Percentiles rank a stretch among this genome's conserved stretches.
Evolutionary conservation across 1,140 invertebrate genomes (phyloP).

Genomic region (Nasonia vitripennis): DNA sequence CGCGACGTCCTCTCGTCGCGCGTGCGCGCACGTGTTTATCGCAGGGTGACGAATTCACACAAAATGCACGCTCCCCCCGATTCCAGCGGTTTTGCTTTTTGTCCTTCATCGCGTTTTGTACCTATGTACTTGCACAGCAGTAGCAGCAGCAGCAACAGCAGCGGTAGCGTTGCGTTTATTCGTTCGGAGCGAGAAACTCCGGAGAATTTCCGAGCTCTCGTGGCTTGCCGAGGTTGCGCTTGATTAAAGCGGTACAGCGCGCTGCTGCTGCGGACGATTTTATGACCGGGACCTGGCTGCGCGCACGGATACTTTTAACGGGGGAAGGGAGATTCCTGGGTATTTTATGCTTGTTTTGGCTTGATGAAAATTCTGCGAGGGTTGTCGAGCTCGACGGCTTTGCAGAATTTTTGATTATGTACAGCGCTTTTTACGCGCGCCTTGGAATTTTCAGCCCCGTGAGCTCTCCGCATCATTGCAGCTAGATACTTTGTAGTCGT

Average conservation of each 20-base stretch:
- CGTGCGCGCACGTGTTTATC: not conserved
- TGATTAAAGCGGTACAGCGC: conserved; percentile 12
- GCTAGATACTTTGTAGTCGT: no score
- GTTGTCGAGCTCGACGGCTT: not conserved
- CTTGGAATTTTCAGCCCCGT: not conserved
- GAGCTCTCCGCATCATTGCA: not conserved
- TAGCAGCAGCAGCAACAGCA: no score
- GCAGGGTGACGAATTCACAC: not conserved
- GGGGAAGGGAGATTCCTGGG: not conserved
- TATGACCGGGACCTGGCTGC: not conserved
- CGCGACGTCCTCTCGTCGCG: not conserved
- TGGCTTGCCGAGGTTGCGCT: conserved; percentile 6
- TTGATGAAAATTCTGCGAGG: not conserved
- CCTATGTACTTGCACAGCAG: not conserved
- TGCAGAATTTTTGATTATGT: not conserved
- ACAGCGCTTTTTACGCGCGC: not conserved
- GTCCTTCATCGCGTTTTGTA: not conserved
- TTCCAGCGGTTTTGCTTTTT: not conserved
- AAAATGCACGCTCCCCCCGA: not conserved
- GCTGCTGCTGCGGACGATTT: conserved; percentile 7
- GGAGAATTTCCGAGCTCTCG: conserved; percentile 14
- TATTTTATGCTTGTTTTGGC: conserved; percentile 4
- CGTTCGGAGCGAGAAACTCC: not conserved
- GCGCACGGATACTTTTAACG: conserved; percentile 3
- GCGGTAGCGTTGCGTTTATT: not conserved